These are phyloP conservation scores for Bradypus variegatus DNA, from an alignment of 2,797 vertebrate genomes.

Conservation along the genomic window DNA sequence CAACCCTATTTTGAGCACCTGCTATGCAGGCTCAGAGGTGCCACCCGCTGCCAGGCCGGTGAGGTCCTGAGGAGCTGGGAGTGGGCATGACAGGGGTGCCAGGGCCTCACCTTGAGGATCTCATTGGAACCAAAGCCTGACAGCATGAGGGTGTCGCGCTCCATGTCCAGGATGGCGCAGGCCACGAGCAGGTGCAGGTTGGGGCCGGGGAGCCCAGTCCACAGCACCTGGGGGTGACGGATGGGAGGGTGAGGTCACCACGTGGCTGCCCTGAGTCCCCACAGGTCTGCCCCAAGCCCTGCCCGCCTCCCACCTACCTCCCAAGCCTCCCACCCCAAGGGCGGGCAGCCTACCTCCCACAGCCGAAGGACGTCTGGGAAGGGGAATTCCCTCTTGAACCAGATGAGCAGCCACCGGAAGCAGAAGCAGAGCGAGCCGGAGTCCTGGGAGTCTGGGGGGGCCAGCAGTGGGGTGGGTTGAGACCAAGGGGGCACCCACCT, in stretches of 20 bases:
- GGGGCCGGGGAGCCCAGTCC: constrained; percentile 85
- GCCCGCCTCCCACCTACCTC: not conserved
- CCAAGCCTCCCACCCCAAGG: not conserved
- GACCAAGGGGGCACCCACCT: not conserved
- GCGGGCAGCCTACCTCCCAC: constrained; percentile 82
- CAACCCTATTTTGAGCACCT: not conserved
- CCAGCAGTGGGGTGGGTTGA: not conserved
- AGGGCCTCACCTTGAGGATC: constrained; percentile 84
- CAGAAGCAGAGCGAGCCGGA: constrained; percentile 91
- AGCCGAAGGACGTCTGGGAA: constrained; percentile 86
- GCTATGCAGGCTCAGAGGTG: not conserved
- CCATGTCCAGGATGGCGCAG: constrained; percentile 86
- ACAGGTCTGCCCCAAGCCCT: not conserved
- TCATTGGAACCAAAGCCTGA: constrained; percentile 91
- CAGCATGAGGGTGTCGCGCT: constrained; percentile 85
- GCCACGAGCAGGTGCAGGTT: constrained; percentile 89
- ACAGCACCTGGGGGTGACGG: constrained; percentile 78
- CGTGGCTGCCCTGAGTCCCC: no score
- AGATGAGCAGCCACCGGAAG: constrained; percentile 93
- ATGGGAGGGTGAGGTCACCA: not conserved
- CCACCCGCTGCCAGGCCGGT: no score
- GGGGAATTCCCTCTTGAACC: constrained; percentile 92
- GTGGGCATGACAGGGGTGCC: not conserved
- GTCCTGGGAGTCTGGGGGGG: constrained; percentile 84
- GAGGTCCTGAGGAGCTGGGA: not conserved